Conservation (phyloP, 2,113 vertebrate genomes). For the Scatophagus argus region DNA sequence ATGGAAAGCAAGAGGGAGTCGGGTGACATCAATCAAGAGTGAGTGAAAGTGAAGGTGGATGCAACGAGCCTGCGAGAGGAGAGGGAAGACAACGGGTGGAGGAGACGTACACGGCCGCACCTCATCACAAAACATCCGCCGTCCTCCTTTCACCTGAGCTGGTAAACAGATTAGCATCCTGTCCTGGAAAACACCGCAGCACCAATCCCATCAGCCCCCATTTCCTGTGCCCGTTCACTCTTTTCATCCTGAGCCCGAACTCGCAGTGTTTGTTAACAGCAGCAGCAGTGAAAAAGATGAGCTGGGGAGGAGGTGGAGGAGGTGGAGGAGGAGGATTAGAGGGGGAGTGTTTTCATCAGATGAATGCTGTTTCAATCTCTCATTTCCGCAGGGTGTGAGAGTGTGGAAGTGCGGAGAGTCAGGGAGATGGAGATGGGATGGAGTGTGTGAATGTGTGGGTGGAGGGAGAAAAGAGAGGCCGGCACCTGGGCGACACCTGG, state of each 20-base stretch:
- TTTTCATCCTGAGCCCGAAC: slow-evolving; percentile 13
- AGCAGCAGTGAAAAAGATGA: background rate
- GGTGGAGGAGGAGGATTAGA: background rate
- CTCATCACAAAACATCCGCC: slow-evolving; percentile 2
- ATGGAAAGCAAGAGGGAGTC: background rate
- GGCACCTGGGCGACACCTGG: background rate
- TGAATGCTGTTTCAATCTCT: slow-evolving; percentile 38
- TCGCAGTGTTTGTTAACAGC: background rate
- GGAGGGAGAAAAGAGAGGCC: background rate
- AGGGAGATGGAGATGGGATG: background rate
- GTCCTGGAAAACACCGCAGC: background rate
- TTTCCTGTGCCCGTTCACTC: slow-evolving; percentile 13
- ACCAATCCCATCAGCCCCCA: slow-evolving; percentile 36
- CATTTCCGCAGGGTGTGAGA: slow-evolving; percentile 16
- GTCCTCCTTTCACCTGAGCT: slow-evolving; percentile 48
- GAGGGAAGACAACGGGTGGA: too few species aligned
- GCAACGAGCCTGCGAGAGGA: background rate
- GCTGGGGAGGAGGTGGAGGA: background rate
- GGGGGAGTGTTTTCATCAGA: slow-evolving; percentile 15
- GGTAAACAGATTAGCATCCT: slow-evolving; percentile 45
- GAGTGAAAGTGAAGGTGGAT: background rate
- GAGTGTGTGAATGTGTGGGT: background rate
- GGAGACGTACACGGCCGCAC: too few species aligned
- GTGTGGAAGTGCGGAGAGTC: too few species aligned
- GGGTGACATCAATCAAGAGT: background rate